These are phyloP conservation scores for Triplophysa rosa DNA, from an alignment of 2,113 vertebrate species.

Conservation along the genomic window DNA sequence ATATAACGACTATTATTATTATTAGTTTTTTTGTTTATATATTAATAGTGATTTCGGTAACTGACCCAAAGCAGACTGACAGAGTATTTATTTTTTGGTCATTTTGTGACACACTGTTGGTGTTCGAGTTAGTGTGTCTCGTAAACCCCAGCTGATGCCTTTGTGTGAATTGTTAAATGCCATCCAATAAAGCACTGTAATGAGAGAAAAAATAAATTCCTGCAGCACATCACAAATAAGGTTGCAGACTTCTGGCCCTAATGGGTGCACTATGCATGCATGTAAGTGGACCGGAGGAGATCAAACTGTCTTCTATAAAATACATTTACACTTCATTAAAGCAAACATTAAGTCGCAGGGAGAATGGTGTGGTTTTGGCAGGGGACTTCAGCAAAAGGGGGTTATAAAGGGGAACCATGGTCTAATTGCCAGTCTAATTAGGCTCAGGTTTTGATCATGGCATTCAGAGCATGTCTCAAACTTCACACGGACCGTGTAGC, in stretches of 20 bases:
- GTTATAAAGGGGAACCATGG: neutral
- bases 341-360: neutral
- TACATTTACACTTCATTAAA: constrained; percentile 38
- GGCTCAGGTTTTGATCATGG: neutral
- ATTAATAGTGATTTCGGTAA: too few species aligned
- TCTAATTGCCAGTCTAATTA: constrained; percentile 56
- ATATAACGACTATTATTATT: too few species aligned
- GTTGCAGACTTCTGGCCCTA: neutral
- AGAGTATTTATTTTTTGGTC: too few species aligned
- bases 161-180: neutral
- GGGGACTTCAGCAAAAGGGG: constrained; percentile 26
- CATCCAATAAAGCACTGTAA: neutral
- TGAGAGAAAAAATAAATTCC: neutral
- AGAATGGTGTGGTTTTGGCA: neutral
- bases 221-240: neutral
- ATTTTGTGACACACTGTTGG: too few species aligned
- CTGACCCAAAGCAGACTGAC: too few species aligned
- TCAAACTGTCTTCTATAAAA: constrained; percentile 32
- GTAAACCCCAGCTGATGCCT: neutral
- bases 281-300: constrained; percentile 3
- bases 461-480: constrained; percentile 28
- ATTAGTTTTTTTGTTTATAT: too few species aligned
- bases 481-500: constrained; percentile 10
- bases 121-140: too few species aligned
- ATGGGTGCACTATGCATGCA: neutral